These are phyloP conservation scores for Acanthis flammea DNA, from an alignment of 2,797 vertebrate genomes.

Conservation along the genomic window DNA sequence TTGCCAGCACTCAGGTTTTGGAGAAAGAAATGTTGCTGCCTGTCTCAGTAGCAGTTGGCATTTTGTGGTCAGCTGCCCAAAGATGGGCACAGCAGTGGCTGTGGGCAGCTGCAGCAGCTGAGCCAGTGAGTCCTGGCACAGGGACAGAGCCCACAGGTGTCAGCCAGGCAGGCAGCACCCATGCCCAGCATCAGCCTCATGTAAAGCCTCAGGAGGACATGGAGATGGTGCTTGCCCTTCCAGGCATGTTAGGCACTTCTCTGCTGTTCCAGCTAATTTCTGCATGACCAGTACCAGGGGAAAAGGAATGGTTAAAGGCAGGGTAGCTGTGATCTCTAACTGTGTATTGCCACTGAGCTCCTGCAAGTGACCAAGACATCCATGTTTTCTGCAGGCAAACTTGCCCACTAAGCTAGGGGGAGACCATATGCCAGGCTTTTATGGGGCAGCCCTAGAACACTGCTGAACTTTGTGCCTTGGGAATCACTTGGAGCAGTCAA, in stretches of 20 bases:
- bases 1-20: background rate
- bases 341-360: background rate
- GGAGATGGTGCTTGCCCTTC: background rate
- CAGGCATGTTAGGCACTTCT: background rate
- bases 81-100: background rate
- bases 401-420: background rate
- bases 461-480: background rate
- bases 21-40: background rate
- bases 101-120: background rate
- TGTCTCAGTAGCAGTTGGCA: background rate
- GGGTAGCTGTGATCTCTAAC: background rate
- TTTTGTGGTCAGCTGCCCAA: background rate
- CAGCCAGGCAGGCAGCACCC: background rate
- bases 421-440: background rate
- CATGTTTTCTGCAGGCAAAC: fast-evolving
- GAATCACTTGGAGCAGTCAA: background rate
- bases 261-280: background rate
- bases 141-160: background rate
- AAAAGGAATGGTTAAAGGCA: background rate
- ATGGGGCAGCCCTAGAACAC: background rate
- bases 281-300: background rate
- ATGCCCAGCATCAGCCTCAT: background rate
- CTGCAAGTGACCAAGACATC: background rate
- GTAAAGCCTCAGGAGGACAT: background rate
- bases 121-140: background rate